These are phyloP conservation scores for Tichodroma muraria DNA, from an alignment of 2,113 vertebrate species.

Conservation along the genomic window DNA sequence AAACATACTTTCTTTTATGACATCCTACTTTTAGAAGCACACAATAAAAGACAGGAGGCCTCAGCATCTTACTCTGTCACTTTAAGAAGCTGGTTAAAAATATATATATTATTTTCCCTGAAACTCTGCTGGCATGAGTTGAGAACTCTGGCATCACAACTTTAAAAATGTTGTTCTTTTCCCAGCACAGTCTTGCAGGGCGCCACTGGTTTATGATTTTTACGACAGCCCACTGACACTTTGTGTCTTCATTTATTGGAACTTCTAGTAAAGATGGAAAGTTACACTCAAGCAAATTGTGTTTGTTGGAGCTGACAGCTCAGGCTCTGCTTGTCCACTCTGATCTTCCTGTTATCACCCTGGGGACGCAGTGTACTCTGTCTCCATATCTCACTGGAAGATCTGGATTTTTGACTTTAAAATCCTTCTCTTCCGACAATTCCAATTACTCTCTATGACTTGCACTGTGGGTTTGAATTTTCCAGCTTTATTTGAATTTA, in stretches of 20 bases:
- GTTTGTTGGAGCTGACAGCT: neutral
- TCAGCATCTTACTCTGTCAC: neutral
- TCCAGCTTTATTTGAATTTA: neutral
- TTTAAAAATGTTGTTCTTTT: conserved; percentile 12
- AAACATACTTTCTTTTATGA: neutral
- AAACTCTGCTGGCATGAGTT: neutral
- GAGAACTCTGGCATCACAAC: neutral
- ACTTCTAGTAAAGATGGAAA: neutral
- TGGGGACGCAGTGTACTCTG: neutral
- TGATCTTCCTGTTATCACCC: neutral
- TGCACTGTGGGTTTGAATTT: neutral
- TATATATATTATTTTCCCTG: neutral
- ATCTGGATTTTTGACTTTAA: neutral
- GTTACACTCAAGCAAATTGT: neutral
- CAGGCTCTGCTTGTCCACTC: neutral
- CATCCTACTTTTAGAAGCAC: neutral
- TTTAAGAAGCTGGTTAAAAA: conserved; percentile 38
- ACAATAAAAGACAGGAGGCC: neutral
- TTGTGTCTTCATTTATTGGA: neutral
- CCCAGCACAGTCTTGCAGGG: neutral
- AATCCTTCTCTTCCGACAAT: neutral
- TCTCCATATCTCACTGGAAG: neutral
- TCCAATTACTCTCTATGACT: neutral
- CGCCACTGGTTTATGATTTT: neutral
- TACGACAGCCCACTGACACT: neutral